Evolutionary conservation across 1,140 invertebrate genomes (phyloP), one percentile per base, ranked within the genome.

Genomic region (Hylyphantes graminicola): DNA sequence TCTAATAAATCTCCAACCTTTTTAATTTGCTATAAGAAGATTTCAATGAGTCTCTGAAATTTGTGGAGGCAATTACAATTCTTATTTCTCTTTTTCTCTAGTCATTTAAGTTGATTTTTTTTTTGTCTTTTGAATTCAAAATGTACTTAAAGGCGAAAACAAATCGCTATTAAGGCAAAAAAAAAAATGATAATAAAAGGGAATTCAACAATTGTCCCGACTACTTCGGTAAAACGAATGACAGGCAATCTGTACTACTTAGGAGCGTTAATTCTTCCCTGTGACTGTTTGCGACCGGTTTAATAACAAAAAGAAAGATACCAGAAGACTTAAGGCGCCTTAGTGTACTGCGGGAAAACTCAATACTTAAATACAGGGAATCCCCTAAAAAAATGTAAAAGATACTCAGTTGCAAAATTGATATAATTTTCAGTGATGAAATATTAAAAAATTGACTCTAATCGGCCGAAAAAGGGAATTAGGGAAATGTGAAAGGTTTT

Each of bases 1-100:
- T 76, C 57, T 35, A 74, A 76, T 76, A 76, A 76, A 76, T 76
- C 74, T 35, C 74, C 74, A n/a, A 55, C 74, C 61, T 76, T 76
- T 76, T 76, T 76, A 76, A 76, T 76, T 76, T 76, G 9, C 74
- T 76, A 35, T 35, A 76, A 76, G 55, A 17, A 35, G 74, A 76
- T 76, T 76, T 76, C 74, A 76, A 63, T 76, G 35, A 10, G 74
- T 76, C 74, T 76, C 19, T 35, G 21, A 76, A 76, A 54, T 76
- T 64, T 76, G 74, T 76, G 74, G 74, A 76, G 63, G 74, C 74
- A 63, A 61, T 76, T 76, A 63, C 59, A 63, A 17, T 76, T 63
- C 74, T 61, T 64, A n/a, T 17, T 61, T 76, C 54, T 35, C 1
- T 76, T 64, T 76, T 63, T 57, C n/a, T 15, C 74, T 15, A 12